Evolutionary conservation across 2,797 vertebrate genomes (phyloP).

Genomic region (Centroberyx gerrardi): DNA sequence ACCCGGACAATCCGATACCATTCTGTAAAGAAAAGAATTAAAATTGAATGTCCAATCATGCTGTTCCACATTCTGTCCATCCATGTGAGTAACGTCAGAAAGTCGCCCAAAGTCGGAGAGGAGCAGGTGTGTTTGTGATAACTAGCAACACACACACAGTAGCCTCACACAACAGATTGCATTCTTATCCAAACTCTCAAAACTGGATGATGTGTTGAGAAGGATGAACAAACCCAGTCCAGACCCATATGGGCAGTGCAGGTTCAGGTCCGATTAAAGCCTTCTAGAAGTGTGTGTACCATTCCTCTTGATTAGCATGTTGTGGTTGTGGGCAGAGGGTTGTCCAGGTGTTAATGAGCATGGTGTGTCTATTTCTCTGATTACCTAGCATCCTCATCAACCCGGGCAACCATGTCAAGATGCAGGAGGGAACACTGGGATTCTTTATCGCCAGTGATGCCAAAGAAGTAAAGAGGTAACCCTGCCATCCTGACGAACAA

Average conservation of each 20-base stretch:
- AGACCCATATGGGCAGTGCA: slow-evolving; percentile 36
- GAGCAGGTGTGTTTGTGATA: slow-evolving; percentile 27
- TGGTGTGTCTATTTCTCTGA: slow-evolving; percentile 75
- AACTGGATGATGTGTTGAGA: slow-evolving; percentile 23
- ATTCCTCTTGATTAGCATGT: slow-evolving; percentile 90
- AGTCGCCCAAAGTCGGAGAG: slow-evolving; percentile 43
- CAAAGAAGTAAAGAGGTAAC: slow-evolving; percentile 99
- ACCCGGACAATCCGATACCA: slow-evolving; percentile 36
- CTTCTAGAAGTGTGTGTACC: slow-evolving; percentile 82
- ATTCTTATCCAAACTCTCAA: not conserved
- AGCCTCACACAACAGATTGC: slow-evolving; percentile 6
- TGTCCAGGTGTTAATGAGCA: slow-evolving; percentile 59
- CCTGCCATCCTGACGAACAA: not conserved
- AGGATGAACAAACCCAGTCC: slow-evolving; percentile 16
- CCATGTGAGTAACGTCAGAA: slow-evolving; percentile 66
- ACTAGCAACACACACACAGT: not conserved
- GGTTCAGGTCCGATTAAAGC: slow-evolving; percentile 47
- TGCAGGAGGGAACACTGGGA: slow-evolving; percentile 99
- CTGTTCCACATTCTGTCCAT: slow-evolving; percentile 76
- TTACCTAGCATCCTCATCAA: slow-evolving; percentile 98
- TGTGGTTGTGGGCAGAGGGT: slow-evolving; percentile 61
- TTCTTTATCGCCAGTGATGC: slow-evolving; percentile 99
- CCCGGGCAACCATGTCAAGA: slow-evolving; percentile 98
- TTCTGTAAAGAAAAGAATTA: slow-evolving; percentile 71
- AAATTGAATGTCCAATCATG: slow-evolving; percentile 74